These are phyloP conservation scores for Lophura nycthemera DNA, from an alignment of 2,113 vertebrate species.

Conservation along the genomic window DNA sequence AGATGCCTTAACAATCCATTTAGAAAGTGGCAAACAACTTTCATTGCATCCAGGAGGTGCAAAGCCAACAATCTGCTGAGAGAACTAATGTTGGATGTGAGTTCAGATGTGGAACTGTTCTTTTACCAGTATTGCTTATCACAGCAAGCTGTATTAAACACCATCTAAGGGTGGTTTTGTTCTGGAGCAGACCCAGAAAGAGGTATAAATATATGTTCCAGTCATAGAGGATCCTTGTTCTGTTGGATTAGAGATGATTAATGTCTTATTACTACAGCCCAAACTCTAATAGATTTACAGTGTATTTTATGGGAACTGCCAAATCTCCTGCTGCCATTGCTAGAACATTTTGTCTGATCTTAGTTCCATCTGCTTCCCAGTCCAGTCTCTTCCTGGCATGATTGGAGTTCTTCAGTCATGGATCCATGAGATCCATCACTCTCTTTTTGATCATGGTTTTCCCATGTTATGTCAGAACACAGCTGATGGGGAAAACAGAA, in stretches of 20 bases:
- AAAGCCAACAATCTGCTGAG: background rate
- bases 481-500: background rate
- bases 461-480: background rate
- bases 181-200: background rate
- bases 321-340: background rate
- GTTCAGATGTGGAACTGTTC: background rate
- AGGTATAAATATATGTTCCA: background rate
- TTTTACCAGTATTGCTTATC: background rate
- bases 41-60: background rate
- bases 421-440: too few species aligned
- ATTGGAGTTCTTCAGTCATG: background rate
- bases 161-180: background rate
- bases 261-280: background rate
- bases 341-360: background rate
- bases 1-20: background rate
- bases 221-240: background rate
- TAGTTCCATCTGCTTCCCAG: background rate
- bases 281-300: background rate
- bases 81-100: background rate
- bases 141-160: background rate
- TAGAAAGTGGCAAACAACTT: background rate
- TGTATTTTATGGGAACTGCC: background rate
- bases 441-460: background rate
- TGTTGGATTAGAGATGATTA: background rate
- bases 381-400: background rate